Evolutionary conservation across 64 coral and sea anemone species (phyloP).

Genomic region (Hydrozoanthus tunicans): DNA sequence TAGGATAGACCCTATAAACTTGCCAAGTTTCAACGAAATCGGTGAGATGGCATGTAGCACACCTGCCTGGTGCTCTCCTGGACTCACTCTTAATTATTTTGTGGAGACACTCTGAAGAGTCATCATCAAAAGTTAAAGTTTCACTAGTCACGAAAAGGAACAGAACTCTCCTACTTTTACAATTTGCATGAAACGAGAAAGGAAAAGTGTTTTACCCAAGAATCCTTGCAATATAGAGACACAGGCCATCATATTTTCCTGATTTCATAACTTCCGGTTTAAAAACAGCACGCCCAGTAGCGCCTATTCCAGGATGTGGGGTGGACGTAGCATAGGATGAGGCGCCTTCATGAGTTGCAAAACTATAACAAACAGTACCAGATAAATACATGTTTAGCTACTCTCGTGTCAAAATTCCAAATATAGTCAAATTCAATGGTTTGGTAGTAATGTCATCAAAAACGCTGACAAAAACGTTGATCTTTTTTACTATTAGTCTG

Average conservation of each 20-base stretch:
- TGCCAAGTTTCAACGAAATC: too few relatives aligned
- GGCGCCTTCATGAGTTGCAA: conserved; percentile 6
- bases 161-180: not conserved
- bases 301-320: conserved; percentile 61
- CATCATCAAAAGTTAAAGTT: not conserved
- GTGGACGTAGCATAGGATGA: conserved; percentile 75
- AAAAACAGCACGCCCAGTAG: conserved; percentile 72
- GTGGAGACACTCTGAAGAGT: not conserved
- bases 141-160: not conserved
- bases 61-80: too few relatives aligned
- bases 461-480: too few relatives aligned
- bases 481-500: too few relatives aligned
- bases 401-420: too few relatives aligned
- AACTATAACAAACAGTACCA: conserved; percentile 20
- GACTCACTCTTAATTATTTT: not conserved
- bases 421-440: too few relatives aligned
- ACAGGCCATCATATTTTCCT: conserved; percentile 86
- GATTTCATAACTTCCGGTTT: conserved; percentile 85
- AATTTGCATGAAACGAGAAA: not conserved
- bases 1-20: too few relatives aligned
- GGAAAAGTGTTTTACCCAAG: conserved; percentile 61
- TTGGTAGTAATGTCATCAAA: too few relatives aligned
- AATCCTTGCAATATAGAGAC: conserved; percentile 89
- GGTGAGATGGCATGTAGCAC: too few relatives aligned
- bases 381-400: not conserved